These are phyloP conservation scores for Tinamus guttatus DNA, from an alignment of 2,113 vertebrate genomes.

Conservation along the genomic window DNA sequence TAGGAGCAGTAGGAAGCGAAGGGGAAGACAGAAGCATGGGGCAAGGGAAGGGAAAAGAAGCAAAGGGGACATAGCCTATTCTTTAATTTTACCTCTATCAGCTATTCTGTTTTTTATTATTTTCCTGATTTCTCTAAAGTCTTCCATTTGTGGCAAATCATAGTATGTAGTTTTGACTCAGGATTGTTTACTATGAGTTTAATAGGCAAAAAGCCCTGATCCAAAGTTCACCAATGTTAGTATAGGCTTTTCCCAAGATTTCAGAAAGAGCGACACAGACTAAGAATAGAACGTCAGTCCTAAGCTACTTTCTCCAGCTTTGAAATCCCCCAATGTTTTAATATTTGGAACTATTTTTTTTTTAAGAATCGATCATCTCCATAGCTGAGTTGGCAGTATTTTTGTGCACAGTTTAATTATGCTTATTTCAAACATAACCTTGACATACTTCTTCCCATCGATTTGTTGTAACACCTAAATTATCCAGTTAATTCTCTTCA, in stretches of 20 bases:
- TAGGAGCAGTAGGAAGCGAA: not conserved
- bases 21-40: not conserved
- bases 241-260: not conserved
- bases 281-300: not conserved
- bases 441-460: not conserved
- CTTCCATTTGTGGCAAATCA: not conserved
- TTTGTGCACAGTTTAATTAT: not conserved
- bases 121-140: not conserved
- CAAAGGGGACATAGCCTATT: not conserved
- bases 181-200: not conserved
- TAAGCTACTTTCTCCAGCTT: not conserved
- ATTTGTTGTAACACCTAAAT: not conserved
- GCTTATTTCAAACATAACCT: not conserved
- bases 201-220: not conserved
- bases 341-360: not conserved
- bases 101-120: not conserved
- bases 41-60: not conserved
- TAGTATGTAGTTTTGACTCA: not conserved
- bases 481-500: not conserved
- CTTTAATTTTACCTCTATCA: not conserved
- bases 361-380: not conserved
- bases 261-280: not conserved
- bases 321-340: not conserved
- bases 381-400: not conserved
- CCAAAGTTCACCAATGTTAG: not conserved